Evolutionary conservation across 64 coral and sea anemone genomes (phyloP).

Genomic region (Montipora sp.): DNA sequence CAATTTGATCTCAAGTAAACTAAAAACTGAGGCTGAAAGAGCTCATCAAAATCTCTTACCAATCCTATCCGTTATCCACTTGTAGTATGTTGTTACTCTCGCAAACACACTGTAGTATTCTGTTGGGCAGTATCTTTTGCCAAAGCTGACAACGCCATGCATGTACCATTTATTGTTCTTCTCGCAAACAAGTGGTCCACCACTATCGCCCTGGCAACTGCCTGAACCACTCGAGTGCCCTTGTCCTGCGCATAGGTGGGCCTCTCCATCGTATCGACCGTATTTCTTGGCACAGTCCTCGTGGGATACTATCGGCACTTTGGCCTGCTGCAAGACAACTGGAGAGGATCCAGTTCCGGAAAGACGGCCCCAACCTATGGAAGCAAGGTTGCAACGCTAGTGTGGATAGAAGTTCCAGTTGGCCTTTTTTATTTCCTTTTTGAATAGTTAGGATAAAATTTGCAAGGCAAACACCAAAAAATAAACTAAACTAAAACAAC

Average conservation of each 20-base stretch:
- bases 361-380: slow-evolving; percentile 71
- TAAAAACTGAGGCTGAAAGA: neutral
- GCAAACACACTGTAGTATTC: slow-evolving; percentile 62
- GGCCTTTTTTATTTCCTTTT: neutral
- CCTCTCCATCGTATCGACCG: slow-evolving; percentile 16
- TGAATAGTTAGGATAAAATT: neutral
- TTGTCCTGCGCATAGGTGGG: slow-evolving; percentile 82
- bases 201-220: slow-evolving; percentile 70
- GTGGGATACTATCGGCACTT: slow-evolving; percentile 68
- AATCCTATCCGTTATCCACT: slow-evolving; percentile 56
- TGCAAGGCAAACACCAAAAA: no score
- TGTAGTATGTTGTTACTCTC: slow-evolving; percentile 50
- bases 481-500: no score
- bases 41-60: neutral
- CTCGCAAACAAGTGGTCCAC: slow-evolving; percentile 61
- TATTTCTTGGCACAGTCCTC: slow-evolving; percentile 73
- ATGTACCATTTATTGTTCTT: slow-evolving; percentile 34
- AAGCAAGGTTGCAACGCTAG: neutral
- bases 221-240: slow-evolving; percentile 57
- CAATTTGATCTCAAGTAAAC: no score
- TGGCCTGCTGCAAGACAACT: slow-evolving; percentile 69
- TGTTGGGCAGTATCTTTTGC: slow-evolving; percentile 41
- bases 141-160: slow-evolving; percentile 60
- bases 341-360: slow-evolving; percentile 23
- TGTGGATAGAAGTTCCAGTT: neutral